Conservation (phyloP, 2,113 vertebrate genomes). For the Uria lomvia region DNA sequence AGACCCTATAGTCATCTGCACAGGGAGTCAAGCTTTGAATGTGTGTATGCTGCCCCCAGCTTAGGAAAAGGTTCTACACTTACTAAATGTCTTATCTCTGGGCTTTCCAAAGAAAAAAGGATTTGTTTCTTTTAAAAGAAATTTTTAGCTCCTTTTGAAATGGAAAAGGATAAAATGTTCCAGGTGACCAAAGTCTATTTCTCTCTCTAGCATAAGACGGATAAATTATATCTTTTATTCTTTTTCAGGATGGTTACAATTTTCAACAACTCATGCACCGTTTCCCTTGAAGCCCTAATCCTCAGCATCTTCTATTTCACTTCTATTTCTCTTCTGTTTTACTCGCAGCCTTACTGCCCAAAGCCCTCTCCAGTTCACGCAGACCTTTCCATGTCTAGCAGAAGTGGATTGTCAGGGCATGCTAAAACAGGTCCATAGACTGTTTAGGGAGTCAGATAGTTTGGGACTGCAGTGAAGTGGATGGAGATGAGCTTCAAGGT, state of each 20-base stretch:
- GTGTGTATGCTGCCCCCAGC: background rate
- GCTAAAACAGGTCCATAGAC: background rate
- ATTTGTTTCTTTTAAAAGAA: background rate
- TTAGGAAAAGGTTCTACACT: background rate
- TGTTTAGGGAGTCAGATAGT: background rate
- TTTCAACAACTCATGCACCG: background rate
- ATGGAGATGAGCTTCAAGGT: background rate
- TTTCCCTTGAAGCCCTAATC: background rate
- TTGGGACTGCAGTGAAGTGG: background rate
- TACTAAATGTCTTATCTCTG: background rate
- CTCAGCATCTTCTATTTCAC: background rate
- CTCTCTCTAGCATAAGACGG: background rate
- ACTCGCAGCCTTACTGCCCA: background rate
- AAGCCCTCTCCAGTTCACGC: background rate
- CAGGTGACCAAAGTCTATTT: background rate
- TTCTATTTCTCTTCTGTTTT: background rate
- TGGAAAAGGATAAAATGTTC: background rate
- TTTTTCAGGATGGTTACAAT: background rate
- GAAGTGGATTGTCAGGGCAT: background rate
- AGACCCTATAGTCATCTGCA: background rate
- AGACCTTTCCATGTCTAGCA: background rate
- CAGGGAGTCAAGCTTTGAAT: rapidly evolving
- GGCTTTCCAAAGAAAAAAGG: background rate
- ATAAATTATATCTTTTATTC: background rate
- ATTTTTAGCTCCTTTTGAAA: background rate